Conservation (phyloP, 2,113 vertebrate species). For the Melanocharis versteri region DNA sequence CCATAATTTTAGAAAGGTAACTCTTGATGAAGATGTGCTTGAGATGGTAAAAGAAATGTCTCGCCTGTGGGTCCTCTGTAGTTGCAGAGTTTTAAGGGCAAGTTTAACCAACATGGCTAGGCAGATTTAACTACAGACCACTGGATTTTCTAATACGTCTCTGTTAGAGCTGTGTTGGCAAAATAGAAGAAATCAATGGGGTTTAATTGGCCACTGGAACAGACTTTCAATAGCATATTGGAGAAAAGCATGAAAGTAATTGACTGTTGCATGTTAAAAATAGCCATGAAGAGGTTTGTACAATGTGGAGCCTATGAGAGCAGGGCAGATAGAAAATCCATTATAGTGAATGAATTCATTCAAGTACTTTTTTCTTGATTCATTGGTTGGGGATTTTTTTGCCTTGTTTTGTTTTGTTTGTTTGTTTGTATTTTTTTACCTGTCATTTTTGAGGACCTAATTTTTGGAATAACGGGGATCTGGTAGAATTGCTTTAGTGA, state of each 20-base stretch:
- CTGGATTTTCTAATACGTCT: not conserved
- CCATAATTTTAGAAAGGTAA: not conserved
- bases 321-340: not conserved
- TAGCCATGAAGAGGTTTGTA: not conserved
- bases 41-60: not conserved
- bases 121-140: not conserved
- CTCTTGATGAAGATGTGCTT: not conserved
- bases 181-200: slow-evolving; percentile 12
- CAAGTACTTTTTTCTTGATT: not conserved
- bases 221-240: not conserved
- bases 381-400: not conserved
- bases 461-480: not conserved
- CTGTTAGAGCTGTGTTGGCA: not conserved
- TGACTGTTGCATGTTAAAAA: not conserved
- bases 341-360: not conserved
- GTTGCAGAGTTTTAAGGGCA: not conserved
- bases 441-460: not conserved
- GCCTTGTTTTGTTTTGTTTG: not conserved
- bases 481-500: not conserved
- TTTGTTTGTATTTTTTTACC: not conserved
- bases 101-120: not conserved
- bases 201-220: not conserved
- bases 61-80: not conserved
- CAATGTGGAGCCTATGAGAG: not conserved
- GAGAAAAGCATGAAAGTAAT: not conserved